Percentiles rank a stretch among this genome's conserved stretches.
Evolutionary conservation across 2,113 vertebrate genomes (phyloP).

Genomic region (Silurus glanis): DNA sequence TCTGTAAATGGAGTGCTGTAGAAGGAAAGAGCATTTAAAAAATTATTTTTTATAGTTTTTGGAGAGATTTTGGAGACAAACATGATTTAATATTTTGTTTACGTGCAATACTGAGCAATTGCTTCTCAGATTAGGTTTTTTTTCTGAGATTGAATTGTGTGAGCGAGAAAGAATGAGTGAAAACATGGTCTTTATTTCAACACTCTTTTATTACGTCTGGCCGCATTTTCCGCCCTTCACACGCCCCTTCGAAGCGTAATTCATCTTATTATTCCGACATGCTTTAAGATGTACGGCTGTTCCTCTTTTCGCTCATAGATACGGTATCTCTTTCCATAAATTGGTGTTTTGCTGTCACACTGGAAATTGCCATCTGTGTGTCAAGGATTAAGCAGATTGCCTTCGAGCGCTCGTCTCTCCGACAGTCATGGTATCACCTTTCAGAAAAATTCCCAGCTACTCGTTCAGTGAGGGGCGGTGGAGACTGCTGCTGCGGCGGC

Average conservation of each 20-base stretch:
- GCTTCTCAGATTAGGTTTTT: background rate
- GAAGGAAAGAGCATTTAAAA: background rate
- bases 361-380: slow-evolving; percentile 43
- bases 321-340: background rate
- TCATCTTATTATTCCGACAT: slow-evolving; percentile 9
- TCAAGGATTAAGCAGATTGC: slow-evolving; percentile 39
- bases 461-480: slow-evolving; percentile 33
- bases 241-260: background rate
- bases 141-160: background rate
- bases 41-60: too few relatives aligned
- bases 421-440: slow-evolving; percentile 28
- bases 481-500: background rate
- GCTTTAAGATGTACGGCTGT: background rate
- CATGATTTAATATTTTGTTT: background rate
- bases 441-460: slow-evolving; percentile 40
- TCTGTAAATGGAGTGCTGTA: background rate
- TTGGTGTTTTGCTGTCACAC: slow-evolving; percentile 9
- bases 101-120: background rate
- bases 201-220: background rate
- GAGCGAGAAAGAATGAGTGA: background rate
- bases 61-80: background rate
- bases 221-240: background rate
- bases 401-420: slow-evolving; percentile 8
- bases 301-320: background rate
- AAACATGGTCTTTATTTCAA: background rate